phyloP scores from a whole-genome alignment of 2,797 vertebrate species.

The Florisuga fusca region DNA sequence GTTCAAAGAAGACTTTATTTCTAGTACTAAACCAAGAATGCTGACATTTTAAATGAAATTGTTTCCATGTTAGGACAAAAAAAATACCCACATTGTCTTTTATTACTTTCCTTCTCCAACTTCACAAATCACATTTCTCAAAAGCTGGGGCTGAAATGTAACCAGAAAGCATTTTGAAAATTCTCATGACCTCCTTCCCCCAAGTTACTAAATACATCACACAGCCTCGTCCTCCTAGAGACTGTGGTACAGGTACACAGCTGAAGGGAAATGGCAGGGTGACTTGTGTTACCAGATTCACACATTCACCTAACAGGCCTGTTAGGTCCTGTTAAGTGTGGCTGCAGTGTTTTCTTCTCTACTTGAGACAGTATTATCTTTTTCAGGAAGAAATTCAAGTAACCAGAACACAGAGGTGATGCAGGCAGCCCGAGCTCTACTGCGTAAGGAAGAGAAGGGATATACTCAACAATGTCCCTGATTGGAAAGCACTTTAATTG shows the following conservation, averaged over 20 bases:
- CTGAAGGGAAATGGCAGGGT: neutral
- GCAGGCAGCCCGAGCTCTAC: neutral
- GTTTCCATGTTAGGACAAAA: neutral
- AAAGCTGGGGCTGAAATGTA: neutral
- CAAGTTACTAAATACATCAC: neutral
- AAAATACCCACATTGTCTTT: neutral
- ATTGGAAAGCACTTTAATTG: conserved; percentile 55
- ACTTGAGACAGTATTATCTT: neutral
- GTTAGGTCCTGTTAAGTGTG: neutral
- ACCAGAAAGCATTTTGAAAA: neutral
- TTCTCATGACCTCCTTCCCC: neutral
- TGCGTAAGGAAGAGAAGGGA: neutral
- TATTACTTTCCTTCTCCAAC: neutral
- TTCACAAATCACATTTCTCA: neutral
- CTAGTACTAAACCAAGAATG: neutral
- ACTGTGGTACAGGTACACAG: neutral
- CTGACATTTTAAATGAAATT: neutral
- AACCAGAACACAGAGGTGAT: neutral
- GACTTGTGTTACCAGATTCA: neutral
- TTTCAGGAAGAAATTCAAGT: neutral
- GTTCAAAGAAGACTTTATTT: neutral
- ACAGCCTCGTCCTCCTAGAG: neutral
- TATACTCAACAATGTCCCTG: conserved; percentile 38
- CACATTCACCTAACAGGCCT: neutral
- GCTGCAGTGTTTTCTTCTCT: neutral